Evolutionary conservation across 2,113 vertebrate species (phyloP).

Genomic region (Urocitellus parryii): DNA sequence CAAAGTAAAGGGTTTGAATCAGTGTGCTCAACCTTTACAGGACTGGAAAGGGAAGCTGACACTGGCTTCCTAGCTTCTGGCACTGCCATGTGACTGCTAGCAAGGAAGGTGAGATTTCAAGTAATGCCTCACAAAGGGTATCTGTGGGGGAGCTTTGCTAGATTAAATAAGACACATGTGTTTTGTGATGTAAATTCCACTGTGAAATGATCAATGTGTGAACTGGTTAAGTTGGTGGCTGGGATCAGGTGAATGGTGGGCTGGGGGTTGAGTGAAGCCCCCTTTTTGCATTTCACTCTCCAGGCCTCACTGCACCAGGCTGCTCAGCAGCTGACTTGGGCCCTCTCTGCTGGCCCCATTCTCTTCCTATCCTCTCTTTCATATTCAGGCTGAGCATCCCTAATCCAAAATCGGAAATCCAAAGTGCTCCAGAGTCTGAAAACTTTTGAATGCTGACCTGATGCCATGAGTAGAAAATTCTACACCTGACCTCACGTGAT

Average conservation of each 20-base stretch:
- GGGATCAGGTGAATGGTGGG: not conserved
- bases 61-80: not conserved
- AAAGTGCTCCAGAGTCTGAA: not conserved
- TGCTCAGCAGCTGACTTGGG: fast-evolving
- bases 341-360: not conserved
- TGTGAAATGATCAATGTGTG: not conserved
- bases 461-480: not conserved
- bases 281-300: not conserved
- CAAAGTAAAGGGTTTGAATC: not conserved
- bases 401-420: not conserved
- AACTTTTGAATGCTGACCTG: not conserved
- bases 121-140: not conserved
- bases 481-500: not conserved
- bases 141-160: not conserved
- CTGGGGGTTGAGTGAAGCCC: not conserved
- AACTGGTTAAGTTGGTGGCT: not conserved
- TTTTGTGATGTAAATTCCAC: not conserved
- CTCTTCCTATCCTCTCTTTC: not conserved
- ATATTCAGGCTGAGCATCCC: not conserved
- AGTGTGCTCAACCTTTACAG: not conserved
- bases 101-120: not conserved
- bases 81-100: not conserved
- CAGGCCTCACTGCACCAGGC: not conserved
- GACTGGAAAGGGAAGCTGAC: not conserved
- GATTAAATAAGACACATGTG: not conserved